Percentiles rank a stretch among this genome's conserved stretches.
Conservation (phyloP, 1,140 invertebrate species). For the Hyposmocoma kahamanoa region DNA sequence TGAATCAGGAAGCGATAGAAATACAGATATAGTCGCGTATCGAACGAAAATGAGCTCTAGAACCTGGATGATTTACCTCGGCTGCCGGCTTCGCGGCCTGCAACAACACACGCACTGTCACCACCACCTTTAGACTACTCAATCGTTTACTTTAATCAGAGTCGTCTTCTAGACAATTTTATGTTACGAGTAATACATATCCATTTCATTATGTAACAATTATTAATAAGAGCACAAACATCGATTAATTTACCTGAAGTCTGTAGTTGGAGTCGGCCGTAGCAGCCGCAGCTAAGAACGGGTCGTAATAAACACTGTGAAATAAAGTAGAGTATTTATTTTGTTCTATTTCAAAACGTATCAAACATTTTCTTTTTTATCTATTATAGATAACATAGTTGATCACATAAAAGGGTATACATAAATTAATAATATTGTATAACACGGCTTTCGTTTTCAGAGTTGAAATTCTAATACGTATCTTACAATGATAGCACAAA, state of each 20-base stretch:
- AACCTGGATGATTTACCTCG: slow-evolving; percentile 73
- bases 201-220: not conserved
- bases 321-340: slow-evolving; percentile 40
- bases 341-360: too few relatives aligned
- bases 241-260: slow-evolving; percentile 82
- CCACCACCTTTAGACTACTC: slow-evolving; percentile 17
- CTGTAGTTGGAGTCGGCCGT: slow-evolving; percentile 90
- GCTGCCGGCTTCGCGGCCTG: slow-evolving; percentile 79
- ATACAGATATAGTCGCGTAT: slow-evolving; percentile 59
- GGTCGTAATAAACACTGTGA: slow-evolving; percentile 95
- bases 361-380: too few relatives aligned
- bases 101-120: slow-evolving; percentile 74
- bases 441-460: too few relatives aligned
- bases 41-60: slow-evolving; percentile 32
- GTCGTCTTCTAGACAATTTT: not conserved
- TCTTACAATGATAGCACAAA: too few relatives aligned
- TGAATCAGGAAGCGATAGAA: slow-evolving; percentile 71
- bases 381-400: too few relatives aligned
- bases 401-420: too few relatives aligned
- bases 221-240: not conserved
- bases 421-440: too few relatives aligned
- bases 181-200: not conserved
- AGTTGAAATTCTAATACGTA: too few relatives aligned
- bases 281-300: slow-evolving; percentile 91
- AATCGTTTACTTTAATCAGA: not conserved